Conservation (phyloP, 2,797 vertebrate species). For the Vipera latastei region DNA sequence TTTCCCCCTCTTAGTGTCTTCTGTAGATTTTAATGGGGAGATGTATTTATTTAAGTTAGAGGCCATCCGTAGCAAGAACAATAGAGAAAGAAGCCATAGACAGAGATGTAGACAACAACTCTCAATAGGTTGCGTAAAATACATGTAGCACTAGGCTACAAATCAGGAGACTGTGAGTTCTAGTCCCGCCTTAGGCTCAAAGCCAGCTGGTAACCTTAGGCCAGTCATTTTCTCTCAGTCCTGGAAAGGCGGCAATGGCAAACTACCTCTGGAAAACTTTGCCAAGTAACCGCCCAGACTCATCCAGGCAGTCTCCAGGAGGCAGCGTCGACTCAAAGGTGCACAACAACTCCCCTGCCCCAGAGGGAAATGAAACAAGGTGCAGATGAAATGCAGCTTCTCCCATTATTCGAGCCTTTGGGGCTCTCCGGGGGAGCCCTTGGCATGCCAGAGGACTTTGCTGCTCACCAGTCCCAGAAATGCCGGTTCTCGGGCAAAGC, state of each 20-base stretch:
- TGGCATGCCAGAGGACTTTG: not conserved
- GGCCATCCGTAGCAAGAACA: not conserved
- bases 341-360: fast-evolving
- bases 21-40: not conserved
- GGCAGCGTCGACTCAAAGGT: not conserved
- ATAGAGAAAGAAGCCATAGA: not conserved
- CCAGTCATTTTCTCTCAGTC: not conserved
- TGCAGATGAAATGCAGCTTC: not conserved
- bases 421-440: not conserved
- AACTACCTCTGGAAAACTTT: not conserved
- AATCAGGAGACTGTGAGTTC: not conserved
- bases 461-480: not conserved
- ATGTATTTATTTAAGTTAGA: not conserved
- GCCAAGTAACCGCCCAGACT: not conserved
- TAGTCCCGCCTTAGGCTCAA: not conserved
- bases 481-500: not conserved
- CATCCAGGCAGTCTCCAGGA: not conserved
- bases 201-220: not conserved
- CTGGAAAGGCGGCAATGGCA: not conserved
- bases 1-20: not conserved
- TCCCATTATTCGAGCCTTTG: not conserved
- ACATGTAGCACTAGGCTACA: not conserved
- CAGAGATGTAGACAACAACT: not conserved
- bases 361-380: not conserved
- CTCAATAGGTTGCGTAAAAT: not conserved